These are phyloP conservation scores for Hyppa rectilinea DNA, from an alignment of 2,888 invertebrate species.

Conservation along the genomic window DNA sequence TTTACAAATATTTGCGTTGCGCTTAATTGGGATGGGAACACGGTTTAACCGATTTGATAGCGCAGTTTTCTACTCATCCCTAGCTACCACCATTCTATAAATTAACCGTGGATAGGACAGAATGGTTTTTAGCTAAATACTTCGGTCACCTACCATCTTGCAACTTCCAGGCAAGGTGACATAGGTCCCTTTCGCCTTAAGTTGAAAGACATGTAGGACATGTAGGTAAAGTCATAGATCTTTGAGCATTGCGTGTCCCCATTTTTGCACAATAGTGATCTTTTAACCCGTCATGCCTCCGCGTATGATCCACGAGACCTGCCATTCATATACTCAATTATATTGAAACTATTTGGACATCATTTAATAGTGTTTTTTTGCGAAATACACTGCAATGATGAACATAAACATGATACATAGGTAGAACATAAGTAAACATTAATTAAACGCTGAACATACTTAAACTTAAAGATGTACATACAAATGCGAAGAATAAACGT, in stretches of 20 bases:
- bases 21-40: not conserved
- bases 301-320: conserved; percentile 24
- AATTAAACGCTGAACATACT: not conserved
- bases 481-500: not conserved
- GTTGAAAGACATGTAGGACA: conserved; percentile 2
- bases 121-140: not conserved
- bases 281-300: conserved; percentile 27
- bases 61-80: not conserved
- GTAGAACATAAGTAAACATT: not conserved
- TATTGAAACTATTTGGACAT: no score
- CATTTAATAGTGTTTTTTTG: not conserved
- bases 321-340: conserved; percentile 21
- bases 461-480: not conserved
- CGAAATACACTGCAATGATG: not conserved
- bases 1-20: not conserved
- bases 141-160: not conserved
- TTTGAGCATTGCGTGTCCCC: not conserved
- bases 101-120: not conserved
- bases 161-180: not conserved
- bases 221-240: not conserved
- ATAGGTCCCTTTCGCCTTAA: no score
- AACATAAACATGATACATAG: not conserved
- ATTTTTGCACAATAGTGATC: conserved; percentile 20
- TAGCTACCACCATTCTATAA: not conserved
- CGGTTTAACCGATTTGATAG: not conserved